A percentile compares a stretch with the other conserved stretches of the same genome.
These are phyloP conservation scores for Laothoe populi DNA, from an alignment of 2,888 invertebrate species.

Conservation along the genomic window DNA sequence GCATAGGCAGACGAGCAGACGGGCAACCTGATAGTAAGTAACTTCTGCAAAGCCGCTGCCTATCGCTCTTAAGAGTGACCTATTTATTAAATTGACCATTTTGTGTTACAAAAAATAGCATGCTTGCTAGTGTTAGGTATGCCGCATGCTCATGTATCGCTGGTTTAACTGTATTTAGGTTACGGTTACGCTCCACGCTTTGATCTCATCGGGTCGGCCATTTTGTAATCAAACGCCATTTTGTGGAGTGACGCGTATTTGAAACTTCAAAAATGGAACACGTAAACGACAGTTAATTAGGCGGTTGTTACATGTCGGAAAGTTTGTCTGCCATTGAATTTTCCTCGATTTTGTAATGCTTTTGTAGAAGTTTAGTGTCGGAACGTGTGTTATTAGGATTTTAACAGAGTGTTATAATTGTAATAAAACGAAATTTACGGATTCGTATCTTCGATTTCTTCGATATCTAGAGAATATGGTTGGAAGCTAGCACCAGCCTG, in stretches of 20 bases:
- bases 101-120: too few species aligned
- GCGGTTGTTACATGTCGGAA: conserved; percentile 20
- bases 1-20: too few species aligned
- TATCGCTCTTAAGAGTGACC: too few species aligned
- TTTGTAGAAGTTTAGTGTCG: background rate
- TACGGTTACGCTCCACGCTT: background rate
- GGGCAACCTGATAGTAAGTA: too few species aligned
- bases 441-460: too few species aligned
- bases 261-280: conserved; percentile 9
- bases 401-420: too few species aligned
- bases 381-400: too few species aligned
- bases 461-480: too few species aligned
- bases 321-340: background rate
- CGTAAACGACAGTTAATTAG: conserved; percentile 8
- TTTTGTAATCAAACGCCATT: conserved; percentile 21
- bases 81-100: too few species aligned
- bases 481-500: too few species aligned
- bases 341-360: background rate
- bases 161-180: background rate
- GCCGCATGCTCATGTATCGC: background rate
- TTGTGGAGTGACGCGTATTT: background rate
- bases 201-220: conserved; percentile 13
- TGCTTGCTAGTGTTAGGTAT: background rate
- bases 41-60: too few species aligned
- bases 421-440: too few species aligned